Base-by-base conservation (phyloP, 2,888 invertebrate genomes). In the Mimumesa dahlbomi region DNA sequence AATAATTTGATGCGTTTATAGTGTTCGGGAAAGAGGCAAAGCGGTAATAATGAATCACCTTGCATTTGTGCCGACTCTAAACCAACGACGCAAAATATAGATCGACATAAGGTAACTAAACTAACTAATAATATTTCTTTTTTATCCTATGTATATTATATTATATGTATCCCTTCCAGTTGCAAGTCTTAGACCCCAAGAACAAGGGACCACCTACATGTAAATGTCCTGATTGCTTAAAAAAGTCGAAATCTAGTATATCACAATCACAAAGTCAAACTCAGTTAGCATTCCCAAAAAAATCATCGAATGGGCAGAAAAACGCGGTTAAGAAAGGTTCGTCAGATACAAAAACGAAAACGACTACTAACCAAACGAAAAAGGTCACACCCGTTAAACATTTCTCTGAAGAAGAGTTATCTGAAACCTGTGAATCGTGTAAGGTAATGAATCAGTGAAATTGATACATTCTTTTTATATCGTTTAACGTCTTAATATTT, bases 201-300 rank as follows among this genome's bases (percentile, higher is more conserved):
- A 87, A 85, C 54, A 88, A 89, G 79, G 86, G 84, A 52, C 78
- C 84, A 36, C 84, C 84, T 9, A 84, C 78, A 2, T 90, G 89
- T 78, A 86, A 85, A 53, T 90, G 89, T 79, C 80, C 85, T 11
- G 89, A 89, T 68, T 90, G 89, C 72, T 64, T 77, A 57, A 87
- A 85, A 62, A 88, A 87, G 52, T 59, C 72, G 43, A 85, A 84
- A 61, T 52, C 64, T 38, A 79, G 68, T 72, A 82, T 82, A 77
- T 50, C 72, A 16, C 79, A 84, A 57, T 53, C 68, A 14, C 79
- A 81, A 66, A 76, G 68, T 59, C 79, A 81, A 61, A 56, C 74
- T 38, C 50, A 64, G 38, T 29, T 75, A 57, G 36, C 75, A 75
- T 78, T 81, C 69, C 73, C 76, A 21, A 80, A 75, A 73, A 77